A percentile compares a stretch with the other conserved stretches of the same genome.
Evolutionary conservation across 2,113 vertebrate genomes (phyloP).

Genomic region (Carlito syrichta): DNA sequence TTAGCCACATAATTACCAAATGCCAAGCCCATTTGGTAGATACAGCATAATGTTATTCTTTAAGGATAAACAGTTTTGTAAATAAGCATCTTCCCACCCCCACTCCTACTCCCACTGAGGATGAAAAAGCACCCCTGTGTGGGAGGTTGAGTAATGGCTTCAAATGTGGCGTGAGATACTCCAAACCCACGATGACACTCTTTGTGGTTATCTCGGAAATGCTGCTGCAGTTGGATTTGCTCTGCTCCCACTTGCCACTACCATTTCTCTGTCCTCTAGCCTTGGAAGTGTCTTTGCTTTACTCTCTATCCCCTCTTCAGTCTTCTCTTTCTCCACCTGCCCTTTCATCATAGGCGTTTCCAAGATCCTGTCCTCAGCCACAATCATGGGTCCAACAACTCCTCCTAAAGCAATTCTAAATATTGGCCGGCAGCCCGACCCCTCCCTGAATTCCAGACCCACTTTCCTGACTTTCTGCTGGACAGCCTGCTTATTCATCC

Average conservation of each 20-base stretch:
- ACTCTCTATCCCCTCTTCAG: too few species aligned
- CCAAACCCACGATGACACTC: background rate
- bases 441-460: background rate
- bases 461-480: background rate
- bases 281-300: background rate
- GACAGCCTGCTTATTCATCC: background rate
- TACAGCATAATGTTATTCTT: background rate
- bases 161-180: background rate
- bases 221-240: background rate
- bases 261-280: background rate
- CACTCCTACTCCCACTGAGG: background rate
- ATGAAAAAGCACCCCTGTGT: background rate
- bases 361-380: background rate
- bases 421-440: background rate
- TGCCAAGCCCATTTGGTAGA: background rate
- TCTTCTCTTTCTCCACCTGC: background rate
- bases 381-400: background rate
- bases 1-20: background rate
- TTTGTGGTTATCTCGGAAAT: background rate
- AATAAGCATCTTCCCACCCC: constrained; percentile 15
- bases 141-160: background rate
- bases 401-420: background rate
- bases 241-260: background rate
- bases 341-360: background rate
- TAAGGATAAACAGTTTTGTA: background rate